Conservation (phyloP, 1,140 invertebrate genomes). For the Pentalonia nigronervosa region DNA sequence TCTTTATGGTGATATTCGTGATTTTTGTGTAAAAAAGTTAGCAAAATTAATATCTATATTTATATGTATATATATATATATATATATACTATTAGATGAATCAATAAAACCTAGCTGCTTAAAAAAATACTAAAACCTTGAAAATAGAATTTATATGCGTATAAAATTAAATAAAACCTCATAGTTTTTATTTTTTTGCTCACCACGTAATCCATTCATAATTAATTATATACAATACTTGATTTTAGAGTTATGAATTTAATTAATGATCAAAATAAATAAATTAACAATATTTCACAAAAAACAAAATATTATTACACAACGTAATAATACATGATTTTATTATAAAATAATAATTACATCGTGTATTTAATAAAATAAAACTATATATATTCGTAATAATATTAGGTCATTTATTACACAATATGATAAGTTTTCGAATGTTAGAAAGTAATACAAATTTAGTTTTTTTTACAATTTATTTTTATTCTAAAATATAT, state of each 20-base stretch:
- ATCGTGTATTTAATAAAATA: neutral
- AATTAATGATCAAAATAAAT: neutral
- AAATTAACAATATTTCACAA: neutral
- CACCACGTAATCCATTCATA: neutral
- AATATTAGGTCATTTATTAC: too few relatives aligned
- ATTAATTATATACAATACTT: neutral
- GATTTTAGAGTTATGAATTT: neutral
- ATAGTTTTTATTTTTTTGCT: neutral
- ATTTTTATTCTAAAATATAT: neutral
- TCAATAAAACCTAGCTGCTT: neutral
- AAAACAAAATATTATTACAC: neutral
- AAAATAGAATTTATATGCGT: neutral
- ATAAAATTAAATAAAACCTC: neutral
- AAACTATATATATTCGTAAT: neutral
- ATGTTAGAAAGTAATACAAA: neutral
- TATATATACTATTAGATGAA: neutral
- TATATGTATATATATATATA: too few relatives aligned
- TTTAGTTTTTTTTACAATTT: neutral
- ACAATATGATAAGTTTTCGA: neutral
- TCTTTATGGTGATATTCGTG: neutral
- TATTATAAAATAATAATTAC: neutral
- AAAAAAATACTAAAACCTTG: neutral
- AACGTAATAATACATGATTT: neutral
- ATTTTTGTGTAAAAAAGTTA: neutral
- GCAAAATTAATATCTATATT: neutral